Evolutionary conservation across 2,797 vertebrate species (phyloP).

Genomic region (Sebastes itinus): DNA sequence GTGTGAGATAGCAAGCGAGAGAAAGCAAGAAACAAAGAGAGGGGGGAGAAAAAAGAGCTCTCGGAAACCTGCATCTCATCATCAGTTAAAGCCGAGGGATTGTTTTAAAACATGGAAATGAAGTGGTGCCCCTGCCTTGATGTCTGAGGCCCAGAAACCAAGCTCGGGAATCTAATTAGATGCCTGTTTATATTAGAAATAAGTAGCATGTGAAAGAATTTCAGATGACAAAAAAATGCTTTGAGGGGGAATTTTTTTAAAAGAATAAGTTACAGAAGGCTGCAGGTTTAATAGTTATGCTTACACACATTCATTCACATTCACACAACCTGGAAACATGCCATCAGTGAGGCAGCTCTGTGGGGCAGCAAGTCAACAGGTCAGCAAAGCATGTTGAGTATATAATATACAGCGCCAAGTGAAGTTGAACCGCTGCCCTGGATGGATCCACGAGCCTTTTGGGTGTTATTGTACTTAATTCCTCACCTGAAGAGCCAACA

Average conservation of each 20-base stretch:
- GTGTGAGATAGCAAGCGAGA: not conserved
- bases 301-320: not conserved
- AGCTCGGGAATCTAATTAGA: conserved; percentile 27
- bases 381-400: not conserved
- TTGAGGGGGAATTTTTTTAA: not conserved
- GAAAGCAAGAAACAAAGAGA: conserved; percentile 25
- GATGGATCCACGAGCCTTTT: not conserved
- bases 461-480: not conserved
- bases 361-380: not conserved
- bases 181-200: conserved; percentile 22
- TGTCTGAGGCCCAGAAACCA: conserved; percentile 13
- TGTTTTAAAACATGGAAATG: conserved; percentile 36
- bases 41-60: not conserved
- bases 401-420: not conserved
- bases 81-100: conserved; percentile 9
- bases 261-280: not conserved
- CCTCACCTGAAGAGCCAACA: not conserved
- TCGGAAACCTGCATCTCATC: conserved; percentile 16
- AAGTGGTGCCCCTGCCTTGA: conserved; percentile 15
- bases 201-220: not conserved
- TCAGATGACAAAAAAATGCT: not conserved
- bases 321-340: not conserved
- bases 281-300: not conserved
- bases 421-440: not conserved
- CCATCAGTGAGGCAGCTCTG: not conserved